Evolutionary conservation across 2,113 vertebrate genomes (phyloP), one percentile per base, ranked within the genome.

Genomic region (Ptyas mucosa): DNA sequence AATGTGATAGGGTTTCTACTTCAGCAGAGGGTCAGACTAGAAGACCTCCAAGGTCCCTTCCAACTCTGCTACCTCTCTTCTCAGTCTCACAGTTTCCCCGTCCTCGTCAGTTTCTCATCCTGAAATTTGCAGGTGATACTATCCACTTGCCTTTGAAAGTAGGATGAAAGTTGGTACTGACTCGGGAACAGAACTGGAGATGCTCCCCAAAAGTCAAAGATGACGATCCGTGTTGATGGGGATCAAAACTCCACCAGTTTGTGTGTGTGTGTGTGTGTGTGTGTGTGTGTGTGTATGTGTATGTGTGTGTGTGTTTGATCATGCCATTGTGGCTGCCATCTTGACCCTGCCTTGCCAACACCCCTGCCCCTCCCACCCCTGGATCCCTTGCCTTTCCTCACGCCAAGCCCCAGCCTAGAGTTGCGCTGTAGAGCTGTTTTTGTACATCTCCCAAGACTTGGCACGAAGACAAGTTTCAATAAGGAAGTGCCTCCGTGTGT

Each of bases 381-480:
- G 1, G 18, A 21, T 20, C 7, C 7, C n/a, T 39, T 39, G 69
- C n/a, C n/a, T 20, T 81, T 81, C 69, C 20, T 21, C 34, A 8
- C 69, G 20, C 15, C 69, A 3, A 81, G 18, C n/a, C 34, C 15
- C 69, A 39, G 3, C n/a, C 34, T 8, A 8, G 15, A 8, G 34
- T 39, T 81, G 69, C 7, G 1, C 8, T 81, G n/a, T 8, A 39
- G 5, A 81, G 7, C 15, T 8, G n/a, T 20, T 39, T 75, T 58
- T 58, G 34, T 12, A 15, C 24, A 10, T 23, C 34, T 39, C n/a
- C 8, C 5, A 6, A 24, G n/a, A 5, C 53, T 53, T 39, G 2
- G 2, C 5, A 34, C 21, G 2, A 0, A 24, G 39, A 8, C 75
- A 11, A 6, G 3, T 1, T 7, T 15, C 24, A 39, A 14, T 26